Evolutionary conservation across 2,113 vertebrate species (phyloP).

Genomic region (Leucopsar rothschildi): DNA sequence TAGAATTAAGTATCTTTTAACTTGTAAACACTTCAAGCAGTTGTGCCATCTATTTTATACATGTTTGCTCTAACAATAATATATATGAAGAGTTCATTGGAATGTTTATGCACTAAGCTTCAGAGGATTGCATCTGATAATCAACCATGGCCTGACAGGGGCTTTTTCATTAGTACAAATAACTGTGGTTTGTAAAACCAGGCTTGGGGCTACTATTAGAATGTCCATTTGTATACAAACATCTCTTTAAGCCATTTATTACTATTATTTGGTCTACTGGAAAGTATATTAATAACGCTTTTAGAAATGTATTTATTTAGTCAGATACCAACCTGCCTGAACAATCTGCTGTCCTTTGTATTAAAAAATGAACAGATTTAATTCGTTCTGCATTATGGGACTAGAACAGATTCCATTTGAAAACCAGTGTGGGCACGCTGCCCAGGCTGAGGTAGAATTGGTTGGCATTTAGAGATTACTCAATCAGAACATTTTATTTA

Average conservation of each 20-base stretch:
- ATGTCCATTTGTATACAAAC: not conserved
- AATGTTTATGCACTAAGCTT: not conserved
- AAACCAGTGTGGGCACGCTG: not conserved
- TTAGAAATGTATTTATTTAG: not conserved
- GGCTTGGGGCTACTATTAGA: not conserved
- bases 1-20: not conserved
- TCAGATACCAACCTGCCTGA: not conserved
- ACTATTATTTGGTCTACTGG: not conserved
- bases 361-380: not conserved
- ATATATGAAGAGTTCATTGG: not conserved
- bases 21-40: not conserved
- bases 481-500: not conserved
- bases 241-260: not conserved
- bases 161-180: not conserved
- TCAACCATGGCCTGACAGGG: not conserved
- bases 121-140: not conserved
- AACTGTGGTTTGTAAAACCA: not conserved
- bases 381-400: not conserved
- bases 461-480: not conserved
- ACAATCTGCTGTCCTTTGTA: not conserved
- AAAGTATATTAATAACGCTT: not conserved
- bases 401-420: not conserved
- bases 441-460: not conserved
- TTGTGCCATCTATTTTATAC: not conserved
- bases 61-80: not conserved